Evolutionary conservation across 2,113 vertebrate species (phyloP).

Genomic region (Turnix velox): DNA sequence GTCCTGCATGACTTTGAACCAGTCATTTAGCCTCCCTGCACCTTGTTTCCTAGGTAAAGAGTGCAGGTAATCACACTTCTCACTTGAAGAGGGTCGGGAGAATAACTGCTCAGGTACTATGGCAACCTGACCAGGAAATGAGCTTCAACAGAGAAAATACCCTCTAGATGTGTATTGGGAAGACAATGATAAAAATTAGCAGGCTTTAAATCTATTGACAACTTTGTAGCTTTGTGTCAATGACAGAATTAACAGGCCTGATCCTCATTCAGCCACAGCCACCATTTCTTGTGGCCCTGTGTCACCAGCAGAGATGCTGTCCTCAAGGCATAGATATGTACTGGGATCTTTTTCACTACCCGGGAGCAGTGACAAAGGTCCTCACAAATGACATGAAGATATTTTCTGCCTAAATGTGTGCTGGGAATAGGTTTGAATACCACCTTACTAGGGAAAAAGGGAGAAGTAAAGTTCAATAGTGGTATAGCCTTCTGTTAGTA

Average conservation of each 20-base stretch:
- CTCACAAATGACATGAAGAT: neutral
- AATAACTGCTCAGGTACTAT: neutral
- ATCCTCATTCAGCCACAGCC: neutral
- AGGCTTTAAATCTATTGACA: neutral
- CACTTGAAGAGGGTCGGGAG: fast-evolving
- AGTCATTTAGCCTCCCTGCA: neutral
- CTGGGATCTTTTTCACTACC: neutral
- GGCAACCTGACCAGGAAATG: neutral
- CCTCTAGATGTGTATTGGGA: neutral
- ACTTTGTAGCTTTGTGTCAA: neutral
- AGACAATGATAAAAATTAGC: neutral
- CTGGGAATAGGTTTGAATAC: neutral
- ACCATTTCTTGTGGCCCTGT: neutral
- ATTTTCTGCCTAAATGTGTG: neutral
- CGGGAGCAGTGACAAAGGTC: neutral
- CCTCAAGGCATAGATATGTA: neutral
- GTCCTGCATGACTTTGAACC: neutral
- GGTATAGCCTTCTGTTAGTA: neutral
- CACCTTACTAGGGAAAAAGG: neutral
- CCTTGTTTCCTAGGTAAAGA: neutral
- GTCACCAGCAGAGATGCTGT: neutral
- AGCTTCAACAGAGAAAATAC: neutral
- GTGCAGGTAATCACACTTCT: neutral
- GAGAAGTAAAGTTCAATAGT: neutral
- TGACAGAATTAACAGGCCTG: neutral